These are phyloP conservation scores for Drosophila bipectinata DNA, from an alignment of 1,140 invertebrate genomes.

Conservation along the genomic window DNA sequence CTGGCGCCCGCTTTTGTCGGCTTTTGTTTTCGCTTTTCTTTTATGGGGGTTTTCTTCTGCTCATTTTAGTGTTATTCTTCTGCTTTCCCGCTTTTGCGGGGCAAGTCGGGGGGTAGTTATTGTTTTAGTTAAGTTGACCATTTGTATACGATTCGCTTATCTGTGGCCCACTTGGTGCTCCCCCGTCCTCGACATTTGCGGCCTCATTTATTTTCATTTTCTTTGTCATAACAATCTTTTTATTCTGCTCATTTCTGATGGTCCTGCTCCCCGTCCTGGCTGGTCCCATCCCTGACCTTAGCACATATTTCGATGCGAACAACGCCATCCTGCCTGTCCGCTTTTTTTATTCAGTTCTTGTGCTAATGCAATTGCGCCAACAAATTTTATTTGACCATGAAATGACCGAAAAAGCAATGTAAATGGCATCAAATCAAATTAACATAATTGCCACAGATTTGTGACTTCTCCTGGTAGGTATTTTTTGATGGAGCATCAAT, in stretches of 20 bases:
- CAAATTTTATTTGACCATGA: conserved; percentile 75
- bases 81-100: conserved; percentile 19
- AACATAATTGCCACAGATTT: conserved; percentile 77
- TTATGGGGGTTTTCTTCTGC: conserved; percentile 60
- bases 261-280: conserved; percentile 10
- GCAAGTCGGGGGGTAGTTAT: conserved; percentile 44
- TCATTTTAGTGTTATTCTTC: conserved; percentile 61
- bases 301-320: conserved; percentile 25
- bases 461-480: conserved; percentile 35
- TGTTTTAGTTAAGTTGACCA: conserved; percentile 82
- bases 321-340: conserved; percentile 32
- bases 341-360: conserved; percentile 39
- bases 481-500: not conserved
- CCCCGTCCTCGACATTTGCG: conserved; percentile 57
- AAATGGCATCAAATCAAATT: conserved; percentile 69
- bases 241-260: conserved; percentile 51
- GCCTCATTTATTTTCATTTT: conserved; percentile 82
- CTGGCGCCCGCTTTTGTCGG: conserved; percentile 60
- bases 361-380: conserved; percentile 77
- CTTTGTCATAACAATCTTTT: conserved; percentile 80
- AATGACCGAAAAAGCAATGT: conserved; percentile 44
- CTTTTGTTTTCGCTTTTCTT: conserved; percentile 70
- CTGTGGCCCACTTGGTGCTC: conserved; percentile 44
- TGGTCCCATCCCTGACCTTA: conserved; percentile 37
- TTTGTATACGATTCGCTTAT: conserved; percentile 78